Evolutionary conservation across 1,140 invertebrate species (phyloP), one percentile per base, ranked within the genome.

Genomic region (Psix sp.): DNA sequence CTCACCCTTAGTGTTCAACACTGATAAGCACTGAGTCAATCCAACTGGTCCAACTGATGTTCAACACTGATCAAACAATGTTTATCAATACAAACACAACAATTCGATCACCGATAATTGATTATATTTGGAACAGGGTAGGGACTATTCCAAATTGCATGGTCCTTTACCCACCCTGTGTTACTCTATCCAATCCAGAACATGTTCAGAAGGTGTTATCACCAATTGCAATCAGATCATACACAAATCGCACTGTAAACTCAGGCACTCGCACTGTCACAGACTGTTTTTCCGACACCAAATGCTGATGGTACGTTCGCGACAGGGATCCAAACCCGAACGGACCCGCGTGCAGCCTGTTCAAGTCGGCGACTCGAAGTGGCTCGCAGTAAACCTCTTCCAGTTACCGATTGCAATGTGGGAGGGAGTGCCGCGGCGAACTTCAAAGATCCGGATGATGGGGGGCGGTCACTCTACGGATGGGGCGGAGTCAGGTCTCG

Each of bases 321-420:
- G 56, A 16, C 49, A 35, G 42, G 42, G n/a, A 49, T 43, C 13
- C 33, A 43, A 62, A 66, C 51, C 56, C 51, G 39, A 39, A 74
- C 40, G 42, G 39, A 62, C 38, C 36, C 40, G 67, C 74, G 72
- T 72, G 52, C 39, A 75, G 73, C 77, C 84, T 81, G 82, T 77
- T 68, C 83, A 81, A 81, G 80, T 77, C 79, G 79, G 83, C 80
- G 80, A 86, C 85, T 86, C 80, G 77, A 79, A 86, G 85, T 79
- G 84, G 79, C 84, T 85, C 80, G 80, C 80, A 76, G 73, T 56
- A 67, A 72, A 73, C 73, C 68, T 68, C 79, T 81, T 77, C 51
- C 74, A 74, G 73, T 74, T 73, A 56, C 66, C 54, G 65, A 74
- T 70, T 72, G 74, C 66, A 29, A 29, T 59, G 72, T 72, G 39